phyloP scores from a whole-genome alignment of 92 coral and sea anemone species.

The Siderastrea siderea region DNA sequence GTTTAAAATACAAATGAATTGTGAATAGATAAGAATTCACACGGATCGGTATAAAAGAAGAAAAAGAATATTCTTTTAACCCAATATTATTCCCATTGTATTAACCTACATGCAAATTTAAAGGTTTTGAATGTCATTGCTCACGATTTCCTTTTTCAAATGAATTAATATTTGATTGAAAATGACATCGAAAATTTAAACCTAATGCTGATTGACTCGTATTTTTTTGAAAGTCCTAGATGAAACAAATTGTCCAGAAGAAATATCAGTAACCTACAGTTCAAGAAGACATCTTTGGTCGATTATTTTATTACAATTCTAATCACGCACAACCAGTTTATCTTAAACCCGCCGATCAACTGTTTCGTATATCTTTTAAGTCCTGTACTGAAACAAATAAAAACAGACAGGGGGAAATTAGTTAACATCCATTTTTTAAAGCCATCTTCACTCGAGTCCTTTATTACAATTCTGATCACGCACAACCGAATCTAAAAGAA shows the following conservation, averaged over 20 bases:
- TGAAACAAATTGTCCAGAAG: no score
- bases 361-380: no score
- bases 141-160: not conserved
- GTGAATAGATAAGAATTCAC: conserved; percentile 35
- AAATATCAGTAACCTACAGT: no score
- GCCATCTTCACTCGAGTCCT: not conserved
- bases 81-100: conserved; percentile 27
- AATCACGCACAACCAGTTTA: no score
- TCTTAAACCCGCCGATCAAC: no score
- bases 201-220: no score
- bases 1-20: conserved; percentile 26
- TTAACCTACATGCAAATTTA: conserved; percentile 24
- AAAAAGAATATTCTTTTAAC: conserved; percentile 27
- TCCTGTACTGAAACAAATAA: no score
- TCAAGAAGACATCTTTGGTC: no score
- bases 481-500: not conserved
- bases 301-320: no score
- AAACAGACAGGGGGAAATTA: not conserved
- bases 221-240: no score
- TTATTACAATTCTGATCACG: not conserved
- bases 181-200: not conserved
- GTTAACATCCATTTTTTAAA: not conserved
- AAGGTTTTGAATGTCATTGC: not conserved
- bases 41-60: conserved; percentile 22
- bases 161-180: not conserved